phyloP scores from a whole-genome alignment of 2,113 vertebrate genomes.

The Narcine bancroftii region DNA sequence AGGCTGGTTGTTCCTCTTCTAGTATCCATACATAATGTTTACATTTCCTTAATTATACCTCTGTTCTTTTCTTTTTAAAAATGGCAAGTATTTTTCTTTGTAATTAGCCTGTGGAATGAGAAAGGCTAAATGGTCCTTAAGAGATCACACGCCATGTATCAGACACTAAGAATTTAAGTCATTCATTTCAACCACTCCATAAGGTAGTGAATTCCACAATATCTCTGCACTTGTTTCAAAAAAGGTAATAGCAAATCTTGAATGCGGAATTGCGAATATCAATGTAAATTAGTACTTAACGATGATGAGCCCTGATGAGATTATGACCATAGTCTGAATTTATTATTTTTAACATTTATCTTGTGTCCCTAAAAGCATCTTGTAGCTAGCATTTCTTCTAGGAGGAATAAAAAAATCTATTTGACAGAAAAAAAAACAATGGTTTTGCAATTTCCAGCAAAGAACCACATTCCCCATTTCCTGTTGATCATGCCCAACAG shows the following conservation, averaged over 20 bases:
- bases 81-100: not conserved
- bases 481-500: not conserved
- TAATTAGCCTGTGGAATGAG: not conserved
- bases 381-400: not conserved
- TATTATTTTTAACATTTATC: not conserved
- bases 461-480: not conserved
- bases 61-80: not conserved
- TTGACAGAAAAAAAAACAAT: not conserved
- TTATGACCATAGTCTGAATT: too few species aligned
- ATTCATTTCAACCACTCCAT: too few species aligned
- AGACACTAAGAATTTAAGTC: not conserved
- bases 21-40: not conserved
- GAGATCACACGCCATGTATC: not conserved
- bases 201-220: too few species aligned
- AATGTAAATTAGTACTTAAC: too few species aligned
- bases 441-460: not conserved
- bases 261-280: too few species aligned
- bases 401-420: not conserved
- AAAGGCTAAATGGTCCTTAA: too few species aligned
- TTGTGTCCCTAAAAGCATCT: not conserved
- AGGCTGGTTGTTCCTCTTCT: not conserved
- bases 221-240: too few species aligned
- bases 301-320: too few species aligned
- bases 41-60: not conserved
- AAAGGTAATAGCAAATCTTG: too few species aligned